Evolutionary conservation across 2,888 invertebrate genomes (phyloP), one percentile per base, ranked within the genome.

Genomic region (Coleophora flavipennella): DNA sequence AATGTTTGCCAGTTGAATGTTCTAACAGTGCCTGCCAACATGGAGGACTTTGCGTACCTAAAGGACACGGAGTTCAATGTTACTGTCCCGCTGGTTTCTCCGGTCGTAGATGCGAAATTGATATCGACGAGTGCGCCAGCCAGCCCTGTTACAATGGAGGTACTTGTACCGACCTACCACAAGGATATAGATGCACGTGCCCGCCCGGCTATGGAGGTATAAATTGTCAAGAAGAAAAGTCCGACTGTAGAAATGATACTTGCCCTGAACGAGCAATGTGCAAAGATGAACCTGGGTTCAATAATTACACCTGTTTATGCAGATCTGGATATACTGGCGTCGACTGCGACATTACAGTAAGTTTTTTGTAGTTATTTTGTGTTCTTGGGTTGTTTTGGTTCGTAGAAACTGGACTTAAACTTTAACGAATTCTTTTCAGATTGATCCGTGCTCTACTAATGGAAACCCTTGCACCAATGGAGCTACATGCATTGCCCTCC

Each of bases 261-360:
- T 99, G 99, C 57, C 95, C 96, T 1, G 97, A 96, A 63, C 87
- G 96, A 59, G 97, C 97, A 3, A 96, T 97, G 94, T 99, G 99
- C 73, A 97, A 97, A 78, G 96, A 98, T 70, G 94, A 92, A 73
- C 96, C 93, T 13, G 95, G 93, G 43, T 90, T 89, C 53, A 94
- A 93, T 56, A 96, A 96, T 62, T 92, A 90, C 59, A 95, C 96
- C 1, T 99, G 99, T 64, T 85, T 98, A 8, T 99, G 99, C 65
- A 87, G 96, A 62, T 92, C 95, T 46, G 98, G 98, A 38, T 99
- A 97, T 64, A 96, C 97, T 12, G 99, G 98, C 31, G 87, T 91
- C 41, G 94, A 95, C 62, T 97, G 96, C 64, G 95, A 96, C 66
- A 86, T 95, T 32, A 96, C 96, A 46, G 93, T 92, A 83, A 81